phyloP scores from a whole-genome alignment of 2,797 vertebrate genomes.

The Kryptopterus vitreolus region DNA sequence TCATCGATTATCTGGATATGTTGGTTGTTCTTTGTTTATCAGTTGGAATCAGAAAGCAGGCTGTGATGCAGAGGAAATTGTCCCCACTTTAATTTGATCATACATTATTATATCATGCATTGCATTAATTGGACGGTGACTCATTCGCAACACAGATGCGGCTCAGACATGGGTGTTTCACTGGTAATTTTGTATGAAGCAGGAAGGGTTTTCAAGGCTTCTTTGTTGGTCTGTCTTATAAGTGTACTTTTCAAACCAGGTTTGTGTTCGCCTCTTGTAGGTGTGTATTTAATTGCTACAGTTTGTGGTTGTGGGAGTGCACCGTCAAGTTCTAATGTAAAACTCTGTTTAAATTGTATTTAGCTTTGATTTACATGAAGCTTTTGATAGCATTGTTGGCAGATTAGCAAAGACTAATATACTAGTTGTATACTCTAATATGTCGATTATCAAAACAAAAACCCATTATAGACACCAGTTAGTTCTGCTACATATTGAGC shows the following conservation, averaged over 20 bases:
- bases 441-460: background rate
- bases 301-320: background rate
- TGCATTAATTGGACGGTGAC: background rate
- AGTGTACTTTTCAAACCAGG: background rate
- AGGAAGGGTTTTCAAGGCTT: background rate
- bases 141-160: background rate
- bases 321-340: background rate
- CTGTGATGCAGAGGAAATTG: background rate
- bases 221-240: background rate
- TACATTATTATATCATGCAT: too few species aligned
- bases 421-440: background rate
- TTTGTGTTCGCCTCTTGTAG: too few species aligned
- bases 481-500: background rate
- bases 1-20: conserved; percentile 27
- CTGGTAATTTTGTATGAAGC: background rate
- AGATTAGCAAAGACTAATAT: background rate
- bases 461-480: background rate
- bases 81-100: background rate
- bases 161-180: background rate
- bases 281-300: background rate
- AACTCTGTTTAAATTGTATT: background rate
- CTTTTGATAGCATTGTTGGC: background rate
- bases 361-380: background rate
- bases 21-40: conserved; percentile 29
- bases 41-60: conserved; percentile 10